Evolutionary conservation across 2,113 vertebrate genomes (phyloP).

Genomic region (Pangasianodon hypophthalmus): DNA sequence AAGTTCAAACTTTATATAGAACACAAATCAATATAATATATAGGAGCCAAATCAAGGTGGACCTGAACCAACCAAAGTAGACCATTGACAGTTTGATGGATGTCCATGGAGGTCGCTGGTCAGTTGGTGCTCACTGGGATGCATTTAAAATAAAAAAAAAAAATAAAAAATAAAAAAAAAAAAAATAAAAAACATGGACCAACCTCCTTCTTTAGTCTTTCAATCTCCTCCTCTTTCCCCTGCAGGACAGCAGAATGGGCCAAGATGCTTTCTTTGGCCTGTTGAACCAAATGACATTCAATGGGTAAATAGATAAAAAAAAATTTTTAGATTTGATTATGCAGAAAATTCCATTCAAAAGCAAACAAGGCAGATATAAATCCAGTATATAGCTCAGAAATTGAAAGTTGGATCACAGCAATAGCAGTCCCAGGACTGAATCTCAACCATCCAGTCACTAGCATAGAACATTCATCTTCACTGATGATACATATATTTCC

Average conservation of each 20-base stretch:
- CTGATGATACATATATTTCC: neutral
- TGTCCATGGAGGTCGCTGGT: neutral
- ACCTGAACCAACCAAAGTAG: neutral
- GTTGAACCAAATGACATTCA: slow-evolving; percentile 8
- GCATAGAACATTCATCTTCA: neutral
- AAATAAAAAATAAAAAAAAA: too few relatives aligned
- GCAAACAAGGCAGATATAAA: neutral
- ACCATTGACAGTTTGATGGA: neutral
- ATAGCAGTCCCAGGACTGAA: neutral
- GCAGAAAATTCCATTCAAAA: neutral
- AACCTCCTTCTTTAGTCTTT: slow-evolving; percentile 70
- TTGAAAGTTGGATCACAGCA: neutral
- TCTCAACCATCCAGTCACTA: neutral
- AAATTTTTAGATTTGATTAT: neutral
- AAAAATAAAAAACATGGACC: slow-evolving; percentile 27
- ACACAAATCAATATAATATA: neutral
- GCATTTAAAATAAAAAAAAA: too few relatives aligned
- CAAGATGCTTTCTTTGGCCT: slow-evolving; percentile 73
- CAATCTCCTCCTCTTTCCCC: slow-evolving; percentile 70
- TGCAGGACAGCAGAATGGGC: slow-evolving; percentile 71
- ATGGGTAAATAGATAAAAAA: neutral
- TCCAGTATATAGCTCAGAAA: neutral
- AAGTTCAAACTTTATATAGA: too few relatives aligned
- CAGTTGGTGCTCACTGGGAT: neutral
- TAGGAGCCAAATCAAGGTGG: neutral